Conservation (phyloP, 2,113 vertebrate genomes). For the Bubalus kerabau region DNA sequence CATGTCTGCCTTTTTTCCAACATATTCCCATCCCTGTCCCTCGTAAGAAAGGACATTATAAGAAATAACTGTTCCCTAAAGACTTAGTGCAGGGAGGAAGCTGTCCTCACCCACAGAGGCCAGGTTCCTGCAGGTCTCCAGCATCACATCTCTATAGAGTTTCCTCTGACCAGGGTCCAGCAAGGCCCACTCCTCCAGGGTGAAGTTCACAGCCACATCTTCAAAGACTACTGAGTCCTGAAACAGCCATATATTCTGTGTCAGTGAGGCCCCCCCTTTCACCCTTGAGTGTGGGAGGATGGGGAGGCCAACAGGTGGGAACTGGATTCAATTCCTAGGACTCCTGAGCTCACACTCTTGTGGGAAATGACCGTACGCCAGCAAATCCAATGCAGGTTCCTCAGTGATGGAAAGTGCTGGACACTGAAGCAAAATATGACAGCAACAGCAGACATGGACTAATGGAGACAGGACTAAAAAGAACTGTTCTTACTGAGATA, state of each 20-base stretch:
- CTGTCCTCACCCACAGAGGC: neutral
- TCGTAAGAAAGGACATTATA: neutral
- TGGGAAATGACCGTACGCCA: neutral
- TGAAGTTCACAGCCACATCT: neutral
- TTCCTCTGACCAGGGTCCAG: neutral
- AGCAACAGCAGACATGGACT: too few species aligned
- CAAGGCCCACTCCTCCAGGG: slow-evolving; percentile 12
- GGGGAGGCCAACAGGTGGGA: neutral
- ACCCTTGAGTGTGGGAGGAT: neutral
- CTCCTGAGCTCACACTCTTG: too few species aligned
- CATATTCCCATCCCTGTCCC: neutral
- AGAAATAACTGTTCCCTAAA: neutral
- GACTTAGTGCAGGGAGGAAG: neutral
- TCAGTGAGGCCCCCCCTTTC: neutral
- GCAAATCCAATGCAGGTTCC: too few species aligned
- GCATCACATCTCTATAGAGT: slow-evolving; percentile 37
- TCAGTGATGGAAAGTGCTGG: neutral
- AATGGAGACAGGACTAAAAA: neutral
- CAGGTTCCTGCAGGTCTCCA: slow-evolving; percentile 9
- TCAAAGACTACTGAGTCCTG: neutral
- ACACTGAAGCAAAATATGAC: neutral
- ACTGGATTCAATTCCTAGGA: neutral
- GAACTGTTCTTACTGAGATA: neutral
- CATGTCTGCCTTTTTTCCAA: neutral
- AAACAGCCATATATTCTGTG: neutral